Base-by-base conservation (phyloP, 2,113 vertebrate species). In the Poeciliopsis occidentalis region DNA sequence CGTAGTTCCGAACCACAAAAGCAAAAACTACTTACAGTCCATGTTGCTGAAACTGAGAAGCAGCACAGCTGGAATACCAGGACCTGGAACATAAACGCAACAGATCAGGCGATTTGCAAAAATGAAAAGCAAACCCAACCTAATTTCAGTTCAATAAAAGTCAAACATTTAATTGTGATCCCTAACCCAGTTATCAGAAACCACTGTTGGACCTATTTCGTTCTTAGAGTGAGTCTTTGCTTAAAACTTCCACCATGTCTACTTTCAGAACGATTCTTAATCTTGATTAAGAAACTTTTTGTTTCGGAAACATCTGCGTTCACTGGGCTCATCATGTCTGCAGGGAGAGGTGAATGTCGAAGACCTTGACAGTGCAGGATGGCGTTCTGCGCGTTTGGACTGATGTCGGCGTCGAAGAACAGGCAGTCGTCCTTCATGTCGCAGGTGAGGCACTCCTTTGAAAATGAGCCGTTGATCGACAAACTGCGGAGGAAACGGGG, bases 301-400 rank as follows among this genome's bases (percentile, higher is more conserved):
- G 34, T 11, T 67, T 44, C 66, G 17, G 8, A 3, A n/a, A 57
- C 19, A 30, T 68, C 13, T 31, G 1, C 5, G 29, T 69, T 17
- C n/a, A 22, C 44, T 67, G 15, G 8, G 12, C 17, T 64, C 6
- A 2, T 24, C 12, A 26, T 22, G 8, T 37, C n/a, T 26, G 5
- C 24, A 66, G 34, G 34, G n/a, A 66, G 64, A n/a, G 19, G 24
- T 27, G 12, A 12, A 22, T 17, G 13, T 41, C 27, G 62, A 73
- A 64, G 82, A 98, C 98, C 98, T 96, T 96, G 94, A 84, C 98
- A 99, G 75, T 93, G 88, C 69, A 99, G 93, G 66, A 97, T 87
- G 76, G 97, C 96, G 70, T 96, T 93, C 61, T 95, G 95, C 8
- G 94, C 95, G 24, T 88, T 88, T 2, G 96, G 95, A 79, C 95